A percentile compares a stretch with the other conserved stretches of the same genome.
These are phyloP conservation scores for Papilio helenus DNA, from an alignment of 1,140 invertebrate genomes.

Conservation along the genomic window DNA sequence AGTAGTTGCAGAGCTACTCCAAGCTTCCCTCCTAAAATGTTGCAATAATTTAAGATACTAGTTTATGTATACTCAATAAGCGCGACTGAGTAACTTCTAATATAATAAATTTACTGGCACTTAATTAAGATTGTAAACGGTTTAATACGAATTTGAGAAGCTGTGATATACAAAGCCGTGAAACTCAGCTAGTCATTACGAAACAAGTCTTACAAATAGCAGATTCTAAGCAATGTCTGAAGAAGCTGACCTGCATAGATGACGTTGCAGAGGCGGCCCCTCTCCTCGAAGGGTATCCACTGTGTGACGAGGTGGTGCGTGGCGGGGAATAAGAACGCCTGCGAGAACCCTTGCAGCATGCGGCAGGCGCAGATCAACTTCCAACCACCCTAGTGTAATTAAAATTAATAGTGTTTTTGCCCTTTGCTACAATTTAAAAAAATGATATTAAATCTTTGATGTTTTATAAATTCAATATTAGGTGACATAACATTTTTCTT, in stretches of 20 bases:
- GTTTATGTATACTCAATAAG: too few species aligned
- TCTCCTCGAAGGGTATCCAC: constrained; percentile 88
- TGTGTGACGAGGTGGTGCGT: constrained; percentile 88
- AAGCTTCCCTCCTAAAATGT: constrained; percentile 53
- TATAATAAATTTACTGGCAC: background rate
- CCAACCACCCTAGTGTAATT: constrained; percentile 79
- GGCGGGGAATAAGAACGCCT: constrained; percentile 88
- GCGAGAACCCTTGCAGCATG: constrained; percentile 86
- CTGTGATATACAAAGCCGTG: too few species aligned
- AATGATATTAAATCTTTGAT: too few species aligned
- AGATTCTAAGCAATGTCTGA: background rate
- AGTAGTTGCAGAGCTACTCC: constrained; percentile 64
- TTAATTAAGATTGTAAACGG: background rate
- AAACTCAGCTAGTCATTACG: too few species aligned
- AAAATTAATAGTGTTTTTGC: background rate
- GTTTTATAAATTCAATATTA: too few species aligned
- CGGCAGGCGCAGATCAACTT: constrained; percentile 81
- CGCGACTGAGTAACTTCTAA: too few species aligned
- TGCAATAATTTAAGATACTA: background rate
- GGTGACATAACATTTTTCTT: too few species aligned
- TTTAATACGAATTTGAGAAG: too few species aligned
- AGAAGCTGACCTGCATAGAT: constrained; percentile 67
- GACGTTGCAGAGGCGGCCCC: constrained; percentile 81
- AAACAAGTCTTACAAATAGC: background rate
- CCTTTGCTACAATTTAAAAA: too few species aligned